Evolutionary conservation across 2,113 vertebrate genomes (phyloP), one percentile per base, ranked within the genome.

Genomic region (Pterophyllum scalare): DNA sequence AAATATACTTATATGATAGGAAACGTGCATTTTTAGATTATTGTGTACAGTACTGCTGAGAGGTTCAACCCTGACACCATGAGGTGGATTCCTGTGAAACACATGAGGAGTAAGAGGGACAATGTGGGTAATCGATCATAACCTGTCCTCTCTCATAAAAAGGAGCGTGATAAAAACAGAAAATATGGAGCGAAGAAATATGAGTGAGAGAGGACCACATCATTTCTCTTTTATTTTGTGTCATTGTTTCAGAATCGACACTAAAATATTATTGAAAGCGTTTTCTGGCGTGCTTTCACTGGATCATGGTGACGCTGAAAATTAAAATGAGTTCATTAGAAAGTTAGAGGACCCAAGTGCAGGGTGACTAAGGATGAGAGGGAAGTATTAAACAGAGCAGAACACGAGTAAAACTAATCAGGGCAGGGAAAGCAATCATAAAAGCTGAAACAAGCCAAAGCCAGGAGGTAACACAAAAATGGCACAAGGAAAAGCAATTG

Each of bases 41-140:
- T 49, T 58, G 0, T 6, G 7, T 17, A 35, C 20, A 65, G 89
- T 57, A 77, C 80, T 0, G 85, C 72, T 1, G 95, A 96, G 88
- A 94, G 86, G 46, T 93, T 95, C 31, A 79, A 93, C 76, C 91
- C 92, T 1, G 82, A 92, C 5, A 65, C 75, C 65, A 89, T 81
- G 40, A 88, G 76, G 75, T 95, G 94, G 94, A 90, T 83, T 2
- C 86, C 91, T 1, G 91, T 93, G 56, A 92, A 87, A 54, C 86
- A 85, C 80, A 93, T 95, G 94, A 92, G 60, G 77, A 92, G 79
- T 43, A 95, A 94, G 62, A 90, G 93, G 64, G 89, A 92, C 62
- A 65, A 93, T 3, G 94, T 93, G 49, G 89, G 92, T 87, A 43
- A 72, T 17, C 43, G 75, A 58, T 22, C 8, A 20, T 35, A 10